Evolutionary conservation across 2,888 invertebrate species (phyloP), one percentile per base, ranked within the genome.

Genomic region (Drosophila anomalata): DNA sequence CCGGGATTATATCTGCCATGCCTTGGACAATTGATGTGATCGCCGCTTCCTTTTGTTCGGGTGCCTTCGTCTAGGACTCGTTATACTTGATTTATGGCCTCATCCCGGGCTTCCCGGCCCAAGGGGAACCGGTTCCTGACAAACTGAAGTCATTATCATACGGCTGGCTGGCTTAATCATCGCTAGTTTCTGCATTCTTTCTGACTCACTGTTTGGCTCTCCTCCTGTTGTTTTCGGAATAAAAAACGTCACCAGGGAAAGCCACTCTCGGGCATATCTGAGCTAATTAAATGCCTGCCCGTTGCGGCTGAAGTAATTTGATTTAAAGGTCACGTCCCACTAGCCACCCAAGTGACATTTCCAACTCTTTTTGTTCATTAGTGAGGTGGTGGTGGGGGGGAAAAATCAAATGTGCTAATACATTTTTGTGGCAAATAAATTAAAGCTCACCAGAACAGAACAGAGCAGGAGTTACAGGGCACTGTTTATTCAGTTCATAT

Each of bases 351-450:
- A 52, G 56, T 52, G 47, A 52, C 51, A 20, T 52, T 67, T 52
- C 44, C 47, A 61, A 58, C 61, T 58, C 60, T 71, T 42, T 41
- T 56, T 53, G 26, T 50, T 24, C 53, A 22, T 50, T 69, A 62
- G 65, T 68, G 72, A 58, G 56, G 68, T 4, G 17, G 6, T 24
- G 26, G 17, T 17, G 46, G n/a, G 29, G 12, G 31, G 14, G 51
- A 77, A 79, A 79, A 82, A 84, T 82, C 85, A 81, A 85, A 84
- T 31, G 57, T 77, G 72, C 79, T 82, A 74, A 82, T 81, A 74
- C 44, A 85, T 74, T 81, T 71, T 73, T 42, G 65, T 62, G 59
- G 39, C 63, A 75, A 84, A 80, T 72, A 56, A 68, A 66, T 73
- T 72, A 57, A 73, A 66, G 22, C 51, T 8, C 31, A 51, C 9